Conservation (phyloP, 2,797 vertebrate species). For the Diceros bicornis region DNA sequence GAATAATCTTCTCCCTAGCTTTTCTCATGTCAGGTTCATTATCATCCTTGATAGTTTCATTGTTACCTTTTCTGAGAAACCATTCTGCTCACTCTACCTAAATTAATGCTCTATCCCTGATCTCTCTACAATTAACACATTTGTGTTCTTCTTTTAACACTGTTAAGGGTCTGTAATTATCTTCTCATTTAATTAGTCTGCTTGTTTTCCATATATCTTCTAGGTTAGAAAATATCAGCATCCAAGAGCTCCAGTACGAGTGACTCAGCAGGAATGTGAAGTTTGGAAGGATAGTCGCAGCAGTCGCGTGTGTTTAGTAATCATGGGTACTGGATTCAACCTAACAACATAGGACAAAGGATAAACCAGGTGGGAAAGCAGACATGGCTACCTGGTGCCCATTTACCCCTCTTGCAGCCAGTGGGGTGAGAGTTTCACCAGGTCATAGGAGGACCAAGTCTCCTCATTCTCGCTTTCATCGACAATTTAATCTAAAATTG, state of each 20-base stretch:
- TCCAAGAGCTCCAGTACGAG: background rate
- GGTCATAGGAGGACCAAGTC: background rate
- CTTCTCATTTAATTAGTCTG: background rate
- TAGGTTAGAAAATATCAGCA: background rate
- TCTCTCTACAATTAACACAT: background rate
- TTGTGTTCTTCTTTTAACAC: background rate
- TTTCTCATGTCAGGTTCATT: background rate
- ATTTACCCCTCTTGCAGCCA: background rate
- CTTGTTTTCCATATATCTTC: background rate
- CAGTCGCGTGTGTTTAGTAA: background rate
- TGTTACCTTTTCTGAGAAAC: background rate
- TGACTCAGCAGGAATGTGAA: background rate
- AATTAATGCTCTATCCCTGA: background rate
- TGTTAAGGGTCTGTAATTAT: background rate
- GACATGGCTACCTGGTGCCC: accelerated
- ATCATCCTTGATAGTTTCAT: background rate
- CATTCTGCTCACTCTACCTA: background rate
- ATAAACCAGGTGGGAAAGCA: background rate
- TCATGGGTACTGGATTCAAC: background rate
- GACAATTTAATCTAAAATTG: background rate
- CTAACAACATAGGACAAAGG: background rate
- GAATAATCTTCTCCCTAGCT: background rate
- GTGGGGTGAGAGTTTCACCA: background rate
- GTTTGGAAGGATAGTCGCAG: background rate
- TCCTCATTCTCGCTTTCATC: background rate